Evolutionary conservation across 2,888 invertebrate genomes (phyloP), one percentile per base, ranked within the genome.

Genomic region (Drosophila cracens): DNA sequence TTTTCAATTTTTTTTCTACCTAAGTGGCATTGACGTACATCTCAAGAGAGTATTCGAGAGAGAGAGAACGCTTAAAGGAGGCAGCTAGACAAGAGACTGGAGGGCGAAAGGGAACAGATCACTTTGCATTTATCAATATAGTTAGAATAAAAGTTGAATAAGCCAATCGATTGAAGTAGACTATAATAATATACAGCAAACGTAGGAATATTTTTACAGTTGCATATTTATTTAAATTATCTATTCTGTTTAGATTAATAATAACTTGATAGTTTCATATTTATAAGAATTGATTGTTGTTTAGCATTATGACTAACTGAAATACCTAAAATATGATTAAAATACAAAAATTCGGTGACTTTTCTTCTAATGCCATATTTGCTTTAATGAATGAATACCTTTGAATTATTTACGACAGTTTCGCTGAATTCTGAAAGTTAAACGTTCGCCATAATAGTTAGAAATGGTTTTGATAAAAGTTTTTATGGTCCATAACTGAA

Each of bases 21-120:
- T 79, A 76, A 82, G 82, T 81, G 80, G 83, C 80, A 75, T 72
- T 71, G 82, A 82, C 82, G 69, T 64, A 61, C 69, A 63, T 52
- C 76, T 57, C 57, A 38, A 58, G 51, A 77, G 74, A 51, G 27
- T 33, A 29, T 25, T 27, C 21, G 34, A 13, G 16, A 46, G 54
- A 18, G 18, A 11, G 46, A 59, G 61, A 34, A n/a, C 59, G 74
- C 43, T 13, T 33, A 25, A 53, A 29, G 25, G 40, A 38, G 21
- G 8, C 21, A 21, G 21, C 8, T 51, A 53, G 34, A 36, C 46
- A 54, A 51, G 27, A 49, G 27, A 0, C 13, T 25, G 54, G 13
- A 34, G 27, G 13, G 46, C 38, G 34, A 38, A 40, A 46, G 34
- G 38, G 46, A 52, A 13, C 16, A 29, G n/a, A 29, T 38, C 40